Percentiles rank a stretch among this genome's conserved stretches.
phyloP scores from a whole-genome alignment of 2,888 invertebrate species.

The Amphipoea oculea region DNA sequence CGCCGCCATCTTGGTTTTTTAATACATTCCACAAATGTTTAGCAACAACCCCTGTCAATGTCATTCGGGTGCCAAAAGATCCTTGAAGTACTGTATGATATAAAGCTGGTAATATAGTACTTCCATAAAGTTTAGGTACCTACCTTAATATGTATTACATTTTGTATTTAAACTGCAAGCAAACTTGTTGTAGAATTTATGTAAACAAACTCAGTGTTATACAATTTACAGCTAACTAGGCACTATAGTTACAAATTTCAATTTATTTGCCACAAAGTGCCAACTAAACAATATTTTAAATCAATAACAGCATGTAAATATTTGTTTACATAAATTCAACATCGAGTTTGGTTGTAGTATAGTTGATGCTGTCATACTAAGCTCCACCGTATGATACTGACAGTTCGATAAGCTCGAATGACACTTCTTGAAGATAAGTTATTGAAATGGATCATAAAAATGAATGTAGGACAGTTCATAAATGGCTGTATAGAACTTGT shows the following conservation, averaged over 20 bases:
- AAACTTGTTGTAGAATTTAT: background rate
- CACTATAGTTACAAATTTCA: background rate
- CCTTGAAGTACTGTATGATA: background rate
- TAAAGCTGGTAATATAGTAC: background rate
- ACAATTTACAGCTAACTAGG: background rate
- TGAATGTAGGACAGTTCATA: background rate
- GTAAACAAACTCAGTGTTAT: background rate
- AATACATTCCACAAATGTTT: background rate
- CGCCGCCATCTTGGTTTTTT: background rate
- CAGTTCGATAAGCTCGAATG: slow-evolving; percentile 21
- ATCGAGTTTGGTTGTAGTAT: background rate
- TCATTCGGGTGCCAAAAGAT: background rate
- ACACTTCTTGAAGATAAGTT: slow-evolving; percentile 19
- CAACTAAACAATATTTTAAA: background rate
- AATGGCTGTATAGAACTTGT: background rate
- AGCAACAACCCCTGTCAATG: background rate
- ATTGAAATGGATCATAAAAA: slow-evolving; percentile 18
- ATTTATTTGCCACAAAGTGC: background rate
- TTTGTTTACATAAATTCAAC: background rate
- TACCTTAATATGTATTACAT: background rate
- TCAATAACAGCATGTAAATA: background rate
- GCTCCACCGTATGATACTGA: background rate
- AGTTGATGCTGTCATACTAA: background rate
- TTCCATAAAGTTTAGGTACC: background rate
- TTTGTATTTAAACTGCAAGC: background rate